Evolutionary conservation across 2,797 vertebrate species (phyloP).

Genomic region (Florisuga fusca): DNA sequence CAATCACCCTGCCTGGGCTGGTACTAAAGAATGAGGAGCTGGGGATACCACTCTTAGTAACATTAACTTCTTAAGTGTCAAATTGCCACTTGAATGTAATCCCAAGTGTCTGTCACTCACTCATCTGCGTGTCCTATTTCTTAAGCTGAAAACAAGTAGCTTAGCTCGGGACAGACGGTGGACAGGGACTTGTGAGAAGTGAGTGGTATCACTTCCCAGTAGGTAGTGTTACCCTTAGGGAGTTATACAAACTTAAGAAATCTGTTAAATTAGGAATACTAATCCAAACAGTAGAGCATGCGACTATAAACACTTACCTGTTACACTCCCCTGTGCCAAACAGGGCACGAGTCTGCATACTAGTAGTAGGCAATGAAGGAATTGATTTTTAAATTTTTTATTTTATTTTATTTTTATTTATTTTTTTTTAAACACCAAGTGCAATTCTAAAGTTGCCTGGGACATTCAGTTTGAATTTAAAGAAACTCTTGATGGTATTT

Average conservation of each 20-base stretch:
- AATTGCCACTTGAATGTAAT: neutral
- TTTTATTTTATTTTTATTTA: neutral
- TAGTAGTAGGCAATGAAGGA: neutral
- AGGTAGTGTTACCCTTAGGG: neutral
- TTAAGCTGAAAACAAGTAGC: neutral
- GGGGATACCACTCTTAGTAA: neutral
- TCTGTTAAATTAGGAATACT: neutral
- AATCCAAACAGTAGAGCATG: neutral
- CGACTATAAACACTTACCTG: neutral
- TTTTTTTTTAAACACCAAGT: neutral
- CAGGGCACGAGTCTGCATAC: neutral
- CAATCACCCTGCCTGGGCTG: neutral
- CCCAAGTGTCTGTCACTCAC: neutral
- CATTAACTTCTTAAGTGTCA: neutral
- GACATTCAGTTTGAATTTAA: neutral
- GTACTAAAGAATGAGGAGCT: constrained; percentile 35
- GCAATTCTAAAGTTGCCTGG: neutral
- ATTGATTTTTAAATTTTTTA: no score
- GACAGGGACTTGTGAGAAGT: neutral
- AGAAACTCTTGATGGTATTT: neutral
- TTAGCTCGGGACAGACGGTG: neutral
- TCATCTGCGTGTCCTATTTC: neutral
- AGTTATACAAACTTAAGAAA: neutral
- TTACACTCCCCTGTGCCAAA: neutral
- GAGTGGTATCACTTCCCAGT: neutral